Conservation (phyloP, 2,113 vertebrate genomes). For the Ailuropoda melanoleuca region DNA sequence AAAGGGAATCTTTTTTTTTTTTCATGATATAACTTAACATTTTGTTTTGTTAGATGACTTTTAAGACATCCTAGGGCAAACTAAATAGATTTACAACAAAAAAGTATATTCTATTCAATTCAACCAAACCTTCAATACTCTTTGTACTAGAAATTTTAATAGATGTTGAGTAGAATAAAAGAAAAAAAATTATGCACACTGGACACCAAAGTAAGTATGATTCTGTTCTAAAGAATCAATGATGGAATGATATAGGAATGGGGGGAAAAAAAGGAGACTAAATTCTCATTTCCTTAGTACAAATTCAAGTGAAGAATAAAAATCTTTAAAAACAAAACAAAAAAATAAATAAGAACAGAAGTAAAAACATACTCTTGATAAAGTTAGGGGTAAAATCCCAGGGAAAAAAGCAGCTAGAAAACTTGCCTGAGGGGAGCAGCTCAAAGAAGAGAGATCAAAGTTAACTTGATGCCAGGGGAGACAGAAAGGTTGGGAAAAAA, state of each 20-base stretch:
- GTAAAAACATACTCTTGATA: background rate
- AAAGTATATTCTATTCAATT: background rate
- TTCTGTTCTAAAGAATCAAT: background rate
- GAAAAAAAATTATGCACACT: background rate
- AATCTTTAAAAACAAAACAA: background rate
- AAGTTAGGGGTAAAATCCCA: background rate
- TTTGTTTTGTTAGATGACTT: conserved; percentile 8
- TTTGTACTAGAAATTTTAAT: background rate
- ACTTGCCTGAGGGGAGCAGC: background rate
- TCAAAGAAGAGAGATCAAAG: background rate
- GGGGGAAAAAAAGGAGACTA: background rate
- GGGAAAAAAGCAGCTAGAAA: background rate
- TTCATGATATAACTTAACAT: background rate
- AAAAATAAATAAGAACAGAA: background rate
- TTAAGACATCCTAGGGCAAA: background rate
- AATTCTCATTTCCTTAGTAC: conserved; percentile 1
- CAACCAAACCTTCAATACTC: background rate
- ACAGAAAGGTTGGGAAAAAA: background rate
- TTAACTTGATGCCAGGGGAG: background rate
- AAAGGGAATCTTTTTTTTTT: background rate
- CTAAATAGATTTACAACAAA: background rate
- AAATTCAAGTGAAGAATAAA: conserved; percentile 20
- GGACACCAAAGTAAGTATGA: background rate
- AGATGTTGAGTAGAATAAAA: background rate
- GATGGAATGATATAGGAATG: background rate